Conservation (phyloP, 2,113 vertebrate species). For the Myodes glareolus region DNA sequence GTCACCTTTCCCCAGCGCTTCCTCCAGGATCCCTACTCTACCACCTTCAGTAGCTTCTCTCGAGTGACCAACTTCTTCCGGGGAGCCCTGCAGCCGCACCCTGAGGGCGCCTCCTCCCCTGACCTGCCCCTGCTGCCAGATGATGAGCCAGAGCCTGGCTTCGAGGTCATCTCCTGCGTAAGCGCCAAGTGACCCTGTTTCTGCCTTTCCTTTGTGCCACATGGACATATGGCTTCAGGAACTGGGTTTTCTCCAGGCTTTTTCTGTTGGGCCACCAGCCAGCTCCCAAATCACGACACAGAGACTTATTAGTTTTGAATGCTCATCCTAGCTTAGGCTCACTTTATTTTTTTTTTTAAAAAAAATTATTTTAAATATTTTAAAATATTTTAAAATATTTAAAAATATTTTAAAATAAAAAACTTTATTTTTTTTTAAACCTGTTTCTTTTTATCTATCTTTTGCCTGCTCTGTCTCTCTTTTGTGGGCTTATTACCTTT, state of each 20-base stretch:
- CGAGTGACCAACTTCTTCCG: slow-evolving; percentile 95
- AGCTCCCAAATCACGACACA: neutral
- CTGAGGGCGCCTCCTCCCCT: slow-evolving; percentile 80
- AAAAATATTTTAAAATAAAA: too few species aligned
- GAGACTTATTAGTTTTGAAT: neutral
- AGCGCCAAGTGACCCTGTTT: slow-evolving; percentile 54
- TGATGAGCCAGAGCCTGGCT: slow-evolving; percentile 92
- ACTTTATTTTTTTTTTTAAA: too few species aligned
- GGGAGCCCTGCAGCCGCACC: slow-evolving; percentile 90
- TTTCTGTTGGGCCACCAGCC: too few species aligned
- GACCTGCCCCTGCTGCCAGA: slow-evolving; percentile 32
- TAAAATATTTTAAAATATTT: too few species aligned
- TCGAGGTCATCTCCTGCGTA: slow-evolving; percentile 95
- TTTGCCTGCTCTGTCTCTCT: too few species aligned
- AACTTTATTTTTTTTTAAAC: too few species aligned
- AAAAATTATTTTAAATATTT: too few species aligned
- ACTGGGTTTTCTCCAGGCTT: neutral
- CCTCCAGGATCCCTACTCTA: slow-evolving; percentile 94
- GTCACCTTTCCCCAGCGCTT: slow-evolving; percentile 87
- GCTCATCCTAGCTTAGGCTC: neutral
- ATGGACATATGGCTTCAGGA: neutral
- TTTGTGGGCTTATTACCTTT: neutral
- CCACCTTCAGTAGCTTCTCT: slow-evolving; percentile 94
- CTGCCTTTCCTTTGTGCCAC: neutral
- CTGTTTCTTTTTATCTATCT: neutral